Percentiles rank a stretch among this genome's conserved stretches.
phyloP scores from a whole-genome alignment of 2,888 invertebrate genomes.

The Unio delphinus region DNA sequence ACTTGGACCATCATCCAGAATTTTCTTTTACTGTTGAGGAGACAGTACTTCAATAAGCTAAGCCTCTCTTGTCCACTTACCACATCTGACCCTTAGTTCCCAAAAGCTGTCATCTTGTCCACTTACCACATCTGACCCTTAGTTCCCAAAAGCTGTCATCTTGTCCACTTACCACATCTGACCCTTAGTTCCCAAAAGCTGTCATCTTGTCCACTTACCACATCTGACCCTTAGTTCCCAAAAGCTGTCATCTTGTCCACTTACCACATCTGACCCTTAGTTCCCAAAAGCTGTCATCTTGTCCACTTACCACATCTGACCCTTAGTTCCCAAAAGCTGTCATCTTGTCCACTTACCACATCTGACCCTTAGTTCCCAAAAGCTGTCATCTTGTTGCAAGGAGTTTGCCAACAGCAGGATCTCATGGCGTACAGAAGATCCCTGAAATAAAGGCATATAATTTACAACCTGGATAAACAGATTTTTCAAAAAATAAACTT shows the following conservation, averaged over 20 bases:
- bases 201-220: slow-evolving; percentile 81
- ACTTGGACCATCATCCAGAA: too few species aligned
- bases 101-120: slow-evolving; percentile 92
- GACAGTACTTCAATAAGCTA: too few species aligned
- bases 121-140: slow-evolving; percentile 78
- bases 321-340: slow-evolving; percentile 95
- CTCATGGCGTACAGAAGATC: slow-evolving; percentile 86
- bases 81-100: slow-evolving; percentile 87
- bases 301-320: slow-evolving; percentile 77
- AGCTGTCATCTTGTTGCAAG: slow-evolving; percentile 92
- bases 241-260: slow-evolving; percentile 87
- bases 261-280: slow-evolving; percentile 80
- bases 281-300: slow-evolving; percentile 97
- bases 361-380: slow-evolving; percentile 93
- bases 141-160: slow-evolving; percentile 97
- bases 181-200: slow-evolving; percentile 95
- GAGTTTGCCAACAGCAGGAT: slow-evolving; percentile 89
- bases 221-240: slow-evolving; percentile 92
- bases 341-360: slow-evolving; percentile 72
- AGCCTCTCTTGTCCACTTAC: slow-evolving; percentile 41
- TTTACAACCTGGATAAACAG: too few species aligned
- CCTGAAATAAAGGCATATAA: slow-evolving; percentile 36
- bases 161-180: slow-evolving; percentile 76
- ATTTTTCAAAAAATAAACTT: background rate
- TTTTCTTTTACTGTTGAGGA: too few species aligned